Conservation (phyloP, 2,113 vertebrate genomes). For the Nycticebus coucang region DNA sequence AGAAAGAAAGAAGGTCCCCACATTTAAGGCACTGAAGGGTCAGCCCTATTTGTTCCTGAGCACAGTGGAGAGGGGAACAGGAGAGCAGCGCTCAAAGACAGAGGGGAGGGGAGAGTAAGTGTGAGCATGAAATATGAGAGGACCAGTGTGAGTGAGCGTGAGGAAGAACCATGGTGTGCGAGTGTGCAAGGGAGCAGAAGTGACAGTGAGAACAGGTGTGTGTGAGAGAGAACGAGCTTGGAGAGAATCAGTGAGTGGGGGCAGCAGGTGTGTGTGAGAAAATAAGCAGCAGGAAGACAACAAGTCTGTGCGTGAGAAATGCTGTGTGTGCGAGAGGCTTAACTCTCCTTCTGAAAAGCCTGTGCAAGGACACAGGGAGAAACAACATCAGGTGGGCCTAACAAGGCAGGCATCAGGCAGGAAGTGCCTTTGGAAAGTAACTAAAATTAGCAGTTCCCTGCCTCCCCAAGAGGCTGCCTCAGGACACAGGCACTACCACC, state of each 20-base stretch:
- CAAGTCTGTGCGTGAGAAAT: too few species aligned
- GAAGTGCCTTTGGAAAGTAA: not conserved
- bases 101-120: too few species aligned
- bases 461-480: not conserved
- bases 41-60: not conserved
- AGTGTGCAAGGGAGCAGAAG: too few species aligned
- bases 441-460: not conserved
- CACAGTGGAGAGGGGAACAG: not conserved
- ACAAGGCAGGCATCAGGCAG: not conserved
- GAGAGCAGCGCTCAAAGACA: accelerated
- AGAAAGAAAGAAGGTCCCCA: not conserved
- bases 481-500: not conserved
- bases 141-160: not conserved
- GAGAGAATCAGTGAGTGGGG: too few species aligned
- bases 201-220: not conserved
- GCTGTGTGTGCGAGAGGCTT: not conserved
- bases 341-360: not conserved
- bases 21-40: not conserved
- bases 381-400: not conserved
- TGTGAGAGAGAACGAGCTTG: not conserved
- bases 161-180: not conserved
- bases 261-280: too few species aligned
- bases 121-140: not conserved
- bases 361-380: not conserved
- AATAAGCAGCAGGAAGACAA: too few species aligned